Base-by-base conservation (phyloP, 2,888 invertebrate species). In the Periphyllus acericola region DNA sequence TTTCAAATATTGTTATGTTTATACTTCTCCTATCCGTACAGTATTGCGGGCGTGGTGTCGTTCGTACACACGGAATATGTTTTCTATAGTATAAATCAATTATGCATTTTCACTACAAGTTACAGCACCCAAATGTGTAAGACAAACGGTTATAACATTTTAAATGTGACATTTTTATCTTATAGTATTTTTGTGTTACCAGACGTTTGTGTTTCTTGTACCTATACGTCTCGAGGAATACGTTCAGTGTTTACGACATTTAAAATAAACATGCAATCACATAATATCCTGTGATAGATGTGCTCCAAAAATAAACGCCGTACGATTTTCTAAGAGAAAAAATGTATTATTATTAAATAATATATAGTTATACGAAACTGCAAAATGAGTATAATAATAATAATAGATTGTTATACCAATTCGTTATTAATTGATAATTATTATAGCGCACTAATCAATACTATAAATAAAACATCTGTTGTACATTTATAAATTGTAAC, bases 151-250 rank as follows among this genome's bases (percentile, higher is more conserved):
- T 52, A 78, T 14, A 55, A 32, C 19, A 55, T 46, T 78, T 78
- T 52, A n/a, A 78, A 78, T 32, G 32, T 52, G 52, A 78, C 52
- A 78, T 78, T 78, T 78, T 78, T 76, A 76, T 76, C n/a, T 19
- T 9, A 52, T 32, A 32, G 3, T 52, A 52, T 76, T 40, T 75
- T 76, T 78, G n/a, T 52, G 25, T 32, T 78, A 21, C 21, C 29
- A 52, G 21, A 32, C 32, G 8, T 78, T 52, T 32, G 29, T 78
- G 29, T 78, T 52, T 78, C 9, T 78, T 17, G 19, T 52, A 52
- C n/a, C 8, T 46, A 46, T 14, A 29, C 40, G n/a, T 52, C n/a
- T 0, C 32, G 19, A 21, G 21, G 21, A 78, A 4, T 32, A 52
- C 19, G 29, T 4, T 60, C 25, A 25, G 60, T 60, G 32, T 32